Evolutionary conservation across 2,113 vertebrate genomes (phyloP), one percentile per base, ranked within the genome.

Genomic region (Castor canadensis): DNA sequence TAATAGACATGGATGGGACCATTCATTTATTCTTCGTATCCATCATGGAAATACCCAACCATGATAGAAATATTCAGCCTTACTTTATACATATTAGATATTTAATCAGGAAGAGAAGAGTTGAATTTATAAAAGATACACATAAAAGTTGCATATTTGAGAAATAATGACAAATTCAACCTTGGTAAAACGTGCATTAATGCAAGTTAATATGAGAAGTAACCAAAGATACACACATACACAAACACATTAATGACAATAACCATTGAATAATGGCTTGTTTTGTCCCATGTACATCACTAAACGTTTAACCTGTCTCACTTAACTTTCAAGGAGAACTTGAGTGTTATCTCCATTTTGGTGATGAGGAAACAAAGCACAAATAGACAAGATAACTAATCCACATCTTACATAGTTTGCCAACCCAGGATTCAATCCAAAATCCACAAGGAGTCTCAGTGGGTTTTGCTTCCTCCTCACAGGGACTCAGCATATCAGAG

Each of bases 81-180:
- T 79, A 77, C 52, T 5, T 7, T 52, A 43, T 45, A 7, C 11
- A n/a, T 32, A 72, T 84, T 85, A 77, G 26, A 9, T 85, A 96
- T 87, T 90, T 93, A 90, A 64, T 93, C 24, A 52, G 49, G 64
- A 84, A 84, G 43, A 64, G n/a, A 84, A 30, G 26, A 82, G 11
- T 20, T 77, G 17, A 28, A 91, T 76, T 91, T 91, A 47, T 28
- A 67, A 82, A 85, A 87, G 13, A n/a, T 40, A 38, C 9, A 90
- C 3, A 84, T 40, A 45, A 20, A 75, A 86, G n/a, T 69, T 7
- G 88, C 87, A 69, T 38, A 30, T 84, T 92, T 89, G 72, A 85
- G 58, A 93, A 93, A 49, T 58, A 56, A 38, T 52, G 30, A 81
- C 35, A 89, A 91, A 64, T 45, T 91, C 52, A 91, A 85, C 38